phyloP scores from a whole-genome alignment of 2,888 invertebrate species.

The Cephus rjabovi region DNA sequence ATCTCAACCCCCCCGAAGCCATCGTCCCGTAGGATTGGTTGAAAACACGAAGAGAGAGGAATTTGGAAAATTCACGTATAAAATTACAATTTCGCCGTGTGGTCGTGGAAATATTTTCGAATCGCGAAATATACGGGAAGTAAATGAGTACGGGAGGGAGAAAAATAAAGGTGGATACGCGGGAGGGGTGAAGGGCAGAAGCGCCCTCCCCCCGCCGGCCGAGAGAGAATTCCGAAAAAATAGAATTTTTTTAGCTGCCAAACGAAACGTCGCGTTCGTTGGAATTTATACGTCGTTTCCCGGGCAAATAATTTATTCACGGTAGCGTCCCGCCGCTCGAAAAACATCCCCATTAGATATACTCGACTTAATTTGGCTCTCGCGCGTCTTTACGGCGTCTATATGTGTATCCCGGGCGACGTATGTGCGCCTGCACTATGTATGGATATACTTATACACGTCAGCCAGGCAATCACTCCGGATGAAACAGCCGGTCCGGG shows the following conservation, averaged over 20 bases:
- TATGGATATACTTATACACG: not conserved
- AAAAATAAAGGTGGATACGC: not conserved
- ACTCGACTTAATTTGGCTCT: not conserved
- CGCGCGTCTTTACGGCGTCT: not conserved
- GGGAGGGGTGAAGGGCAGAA: not conserved
- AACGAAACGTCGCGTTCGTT: slow-evolving; percentile 11
- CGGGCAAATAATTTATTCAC: not conserved
- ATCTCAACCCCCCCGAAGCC: not conserved
- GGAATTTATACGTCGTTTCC: not conserved
- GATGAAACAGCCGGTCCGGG: not conserved
- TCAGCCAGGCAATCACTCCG: not conserved
- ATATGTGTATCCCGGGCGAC: not conserved
- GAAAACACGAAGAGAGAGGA: not conserved
- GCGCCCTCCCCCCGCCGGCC: no score
- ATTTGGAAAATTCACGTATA: not conserved
- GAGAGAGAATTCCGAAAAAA: not conserved
- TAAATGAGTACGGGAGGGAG: not conserved
- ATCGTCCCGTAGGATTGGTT: not conserved
- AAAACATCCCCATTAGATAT: not conserved
- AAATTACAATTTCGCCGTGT: not conserved
- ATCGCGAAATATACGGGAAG: not conserved
- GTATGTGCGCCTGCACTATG: not conserved
- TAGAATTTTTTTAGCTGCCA: slow-evolving; percentile 5
- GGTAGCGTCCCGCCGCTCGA: not conserved
- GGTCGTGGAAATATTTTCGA: not conserved